Base-by-base conservation (phyloP, 2,113 vertebrate species). In the Neoarius graeffei region DNA sequence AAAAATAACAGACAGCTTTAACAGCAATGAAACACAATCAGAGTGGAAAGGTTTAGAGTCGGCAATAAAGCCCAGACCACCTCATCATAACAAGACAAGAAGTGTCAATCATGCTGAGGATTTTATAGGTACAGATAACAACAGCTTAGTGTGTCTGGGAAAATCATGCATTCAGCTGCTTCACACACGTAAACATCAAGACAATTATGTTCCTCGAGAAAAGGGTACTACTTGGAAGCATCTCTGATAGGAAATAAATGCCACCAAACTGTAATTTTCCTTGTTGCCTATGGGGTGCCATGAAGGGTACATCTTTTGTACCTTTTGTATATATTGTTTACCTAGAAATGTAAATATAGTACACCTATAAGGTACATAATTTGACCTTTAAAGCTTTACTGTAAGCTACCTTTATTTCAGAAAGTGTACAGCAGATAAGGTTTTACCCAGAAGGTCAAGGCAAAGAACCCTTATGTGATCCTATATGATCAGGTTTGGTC, bases 61-160 rank as follows among this genome's bases (percentile, higher is more conserved):
- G 13, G 73, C 20, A 25, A 67, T 67, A 62, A 23, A 42, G 35
- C 35, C 35, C 35, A 42, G 35, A 42, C 60, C 20, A 25, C 60
- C 87, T 87, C 89, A 86, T 89, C 89, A 91, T 93, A 89, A 54
- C 82, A 88, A 84, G 85, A 93, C 87, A 85, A 90, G 56, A 93
- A 90, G 90, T 94, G 91, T 91, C 92, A 94, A 92, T 94, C 93
- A 94, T 85, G 80, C 19, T 7, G 84, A 92, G 89, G 88, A 42
- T n/a, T 90, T 88, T 88, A 85, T 85, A 42, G 48, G n/a, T 19
- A 50, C 67, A 83, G 59, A 19, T 85, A 88, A 60, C 52, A 73
- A 64, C 84, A 77, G 71, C 35, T 30, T 62, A 62, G 57, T 57
- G 15, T 59, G 27, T 62, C 64, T 67, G 62, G 64, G 64, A 35